Base-by-base conservation (phyloP, 2,888 invertebrate species). In the Ophion obscuratus region DNA sequence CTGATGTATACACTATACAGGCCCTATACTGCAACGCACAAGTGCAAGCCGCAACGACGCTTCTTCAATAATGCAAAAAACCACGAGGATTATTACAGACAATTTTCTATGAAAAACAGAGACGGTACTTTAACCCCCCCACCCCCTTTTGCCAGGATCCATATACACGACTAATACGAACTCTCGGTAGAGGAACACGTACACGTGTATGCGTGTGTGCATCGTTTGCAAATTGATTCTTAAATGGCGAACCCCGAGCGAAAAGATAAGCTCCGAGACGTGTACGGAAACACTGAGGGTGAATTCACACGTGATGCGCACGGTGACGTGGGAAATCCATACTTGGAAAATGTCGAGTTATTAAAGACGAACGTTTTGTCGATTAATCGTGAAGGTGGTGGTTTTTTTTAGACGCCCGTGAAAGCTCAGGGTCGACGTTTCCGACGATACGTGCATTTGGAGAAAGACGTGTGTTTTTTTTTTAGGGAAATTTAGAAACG, bases 51-150 rank as follows among this genome's bases (percentile, higher is more conserved):
- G 62, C 79, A 77, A 83, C 85, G 59, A 80, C 76, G 86, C 85
- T 87, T 82, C 83, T 68, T 87, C 76, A 82, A 87, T 87, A 88
- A 88, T 83, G 83, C 85, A 88, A 78, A 78, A 83, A 59, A 75
- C 83, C 81, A 68, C 73, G 66, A 81, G 82, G 83, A 82, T 87
- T 74, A 84, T 88, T 85, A 85, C 88, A 80, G 64, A 80, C 83
- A 88, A 88, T 87, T 87, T 88, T 71, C 78, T 24, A 67, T 76
- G 70, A 77, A 75, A 75, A 67, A 81, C 78, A 82, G 76, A 88
- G 62, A 87, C 67, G 79, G 66, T 83, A 78, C 53, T 81, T 73
- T 61, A 78, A 81, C 77, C 76, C 74, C 76, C 57, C 73, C 74
- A 20, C 6, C 44, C 61, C n/a, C 64, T 14, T 17, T 20, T 3